These are phyloP conservation scores for Azemiops feae DNA, from an alignment of 2,113 vertebrate species.

Conservation along the genomic window DNA sequence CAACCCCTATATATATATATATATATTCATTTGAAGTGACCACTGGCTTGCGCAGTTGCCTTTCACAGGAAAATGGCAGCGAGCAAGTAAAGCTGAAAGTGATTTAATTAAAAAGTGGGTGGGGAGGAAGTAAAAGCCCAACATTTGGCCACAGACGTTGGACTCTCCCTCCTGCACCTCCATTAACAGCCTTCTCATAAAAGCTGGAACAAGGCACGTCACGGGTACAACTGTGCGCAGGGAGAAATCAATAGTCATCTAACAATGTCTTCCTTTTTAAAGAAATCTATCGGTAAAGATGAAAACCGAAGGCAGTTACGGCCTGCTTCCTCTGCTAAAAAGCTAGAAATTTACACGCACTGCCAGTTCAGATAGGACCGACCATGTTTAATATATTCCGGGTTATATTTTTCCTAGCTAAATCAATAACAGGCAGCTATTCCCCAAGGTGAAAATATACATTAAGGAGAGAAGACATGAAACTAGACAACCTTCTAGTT, in stretches of 20 bases:
- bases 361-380: conserved; percentile 46
- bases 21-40: neutral
- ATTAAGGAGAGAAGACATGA: conserved; percentile 46
- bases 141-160: neutral
- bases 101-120: conserved; percentile 14
- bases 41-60: conserved; percentile 25
- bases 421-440: conserved; percentile 50
- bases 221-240: neutral
- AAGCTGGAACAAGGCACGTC: conserved; percentile 27
- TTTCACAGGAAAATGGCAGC: neutral
- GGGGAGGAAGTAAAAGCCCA: neutral
- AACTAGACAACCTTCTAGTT: conserved; percentile 38
- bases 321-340: conserved; percentile 45
- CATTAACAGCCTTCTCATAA: conserved; percentile 18
- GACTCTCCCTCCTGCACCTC: conserved; percentile 13
- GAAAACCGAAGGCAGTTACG: conserved; percentile 26
- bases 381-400: conserved; percentile 41
- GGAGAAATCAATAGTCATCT: conserved; percentile 40
- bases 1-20: conserved; percentile 45
- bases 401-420: conserved; percentile 49
- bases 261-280: conserved; percentile 29
- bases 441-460: conserved; percentile 57
- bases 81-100: conserved; percentile 13
- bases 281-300: conserved; percentile 41
- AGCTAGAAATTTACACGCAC: conserved; percentile 35